These are phyloP conservation scores for Macaca nemestrina DNA, from an alignment of 2,113 vertebrate species.

Conservation along the genomic window DNA sequence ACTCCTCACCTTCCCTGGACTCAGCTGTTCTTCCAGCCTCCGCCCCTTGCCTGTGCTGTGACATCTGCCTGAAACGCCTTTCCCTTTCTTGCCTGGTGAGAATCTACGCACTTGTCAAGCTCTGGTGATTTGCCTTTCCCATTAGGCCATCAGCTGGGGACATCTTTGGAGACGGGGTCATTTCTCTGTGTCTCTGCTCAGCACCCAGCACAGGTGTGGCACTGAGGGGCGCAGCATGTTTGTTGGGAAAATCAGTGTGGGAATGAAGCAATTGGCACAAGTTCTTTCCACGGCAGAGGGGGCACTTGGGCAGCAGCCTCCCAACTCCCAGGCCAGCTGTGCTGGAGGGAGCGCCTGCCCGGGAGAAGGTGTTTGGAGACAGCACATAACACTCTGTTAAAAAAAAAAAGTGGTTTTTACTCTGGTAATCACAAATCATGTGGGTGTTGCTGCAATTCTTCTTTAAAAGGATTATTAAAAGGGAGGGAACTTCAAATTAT, in stretches of 20 bases:
- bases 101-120: background rate
- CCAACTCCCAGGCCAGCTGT: background rate
- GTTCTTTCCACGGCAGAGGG: background rate
- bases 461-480: conserved; percentile 49
- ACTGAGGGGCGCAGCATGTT: background rate
- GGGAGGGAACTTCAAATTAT: background rate
- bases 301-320: background rate
- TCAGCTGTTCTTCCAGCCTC: background rate
- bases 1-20: background rate
- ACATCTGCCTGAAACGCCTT: background rate
- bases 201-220: background rate
- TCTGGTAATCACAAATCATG: background rate
- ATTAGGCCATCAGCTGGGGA: background rate
- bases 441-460: background rate
- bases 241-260: background rate
- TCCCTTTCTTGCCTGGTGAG: background rate
- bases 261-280: background rate
- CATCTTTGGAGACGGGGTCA: background rate
- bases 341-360: rapidly evolving
- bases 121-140: background rate
- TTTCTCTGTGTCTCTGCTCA: background rate
- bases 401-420: background rate
- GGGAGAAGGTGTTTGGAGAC: background rate
- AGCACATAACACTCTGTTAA: background rate
- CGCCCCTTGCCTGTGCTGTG: background rate